A percentile compares a stretch with the other conserved stretches of the same genome.
These are phyloP conservation scores for Macrophya alboannulata DNA, from an alignment of 2,888 invertebrate genomes.

Conservation along the genomic window DNA sequence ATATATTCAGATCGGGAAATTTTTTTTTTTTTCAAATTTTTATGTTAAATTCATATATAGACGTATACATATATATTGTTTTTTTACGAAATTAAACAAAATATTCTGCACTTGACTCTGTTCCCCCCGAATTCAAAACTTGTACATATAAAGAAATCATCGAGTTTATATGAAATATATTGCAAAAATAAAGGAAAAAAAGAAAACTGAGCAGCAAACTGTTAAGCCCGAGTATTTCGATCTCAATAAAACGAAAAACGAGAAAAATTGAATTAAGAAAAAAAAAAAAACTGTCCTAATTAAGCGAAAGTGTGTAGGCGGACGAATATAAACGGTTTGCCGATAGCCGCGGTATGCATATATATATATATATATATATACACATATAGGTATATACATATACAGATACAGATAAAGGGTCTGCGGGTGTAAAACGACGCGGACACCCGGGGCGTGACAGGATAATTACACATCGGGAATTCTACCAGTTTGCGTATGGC, in stretches of 20 bases:
- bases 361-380: not conserved
- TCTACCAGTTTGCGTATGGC: conserved; percentile 29
- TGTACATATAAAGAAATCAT: not conserved
- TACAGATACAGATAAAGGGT: not conserved
- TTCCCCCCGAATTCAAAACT: not conserved
- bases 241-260: no score
- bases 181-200: not conserved
- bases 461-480: conserved; percentile 45
- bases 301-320: conserved; percentile 43
- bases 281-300: conserved; percentile 29
- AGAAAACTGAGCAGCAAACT: not conserved
- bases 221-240: not conserved
- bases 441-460: conserved; percentile 45
- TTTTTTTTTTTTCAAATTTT: not conserved
- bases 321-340: conserved; percentile 20
- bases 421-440: conserved; percentile 1
- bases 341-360: not conserved
- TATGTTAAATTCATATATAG: not conserved
- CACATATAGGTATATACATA: not conserved
- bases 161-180: not conserved
- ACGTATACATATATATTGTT: not conserved
- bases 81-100: not conserved
- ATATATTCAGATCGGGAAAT: no score
- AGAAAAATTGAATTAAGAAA: not conserved
- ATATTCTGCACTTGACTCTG: not conserved